These are phyloP conservation scores for Lithobates pipiens DNA, from an alignment of 2,797 vertebrate genomes.

Conservation along the genomic window DNA sequence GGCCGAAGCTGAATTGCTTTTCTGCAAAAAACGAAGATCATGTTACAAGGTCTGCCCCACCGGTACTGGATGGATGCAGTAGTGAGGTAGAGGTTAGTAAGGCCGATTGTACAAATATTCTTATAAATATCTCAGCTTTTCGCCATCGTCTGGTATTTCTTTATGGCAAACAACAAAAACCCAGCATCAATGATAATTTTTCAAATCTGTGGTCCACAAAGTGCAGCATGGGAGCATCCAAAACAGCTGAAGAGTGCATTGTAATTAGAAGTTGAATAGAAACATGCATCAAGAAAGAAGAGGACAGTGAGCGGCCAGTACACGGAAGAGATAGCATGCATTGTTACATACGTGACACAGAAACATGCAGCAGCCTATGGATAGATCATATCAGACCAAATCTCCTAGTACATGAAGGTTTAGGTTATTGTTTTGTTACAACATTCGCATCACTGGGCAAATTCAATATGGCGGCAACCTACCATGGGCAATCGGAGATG, in stretches of 20 bases:
- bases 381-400: not conserved
- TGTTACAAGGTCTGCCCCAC: slow-evolving; percentile 62
- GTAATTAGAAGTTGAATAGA: not conserved
- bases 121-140: too few species aligned
- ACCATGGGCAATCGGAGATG: too few species aligned
- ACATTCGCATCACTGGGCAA: too few species aligned
- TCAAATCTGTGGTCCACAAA: not conserved
- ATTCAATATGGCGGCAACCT: too few species aligned
- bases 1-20: slow-evolving; percentile 76
- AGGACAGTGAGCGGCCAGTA: not conserved
- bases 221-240: not conserved
- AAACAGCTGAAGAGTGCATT: not conserved
- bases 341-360: slow-evolving; percentile 12
- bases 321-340: slow-evolving; percentile 5
- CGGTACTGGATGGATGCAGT: not conserved
- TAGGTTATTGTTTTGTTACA: not conserved
- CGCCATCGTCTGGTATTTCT: not conserved
- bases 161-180: not conserved
- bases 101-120: not conserved
- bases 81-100: not conserved
- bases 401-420: not conserved
- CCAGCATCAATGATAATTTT: too few species aligned
- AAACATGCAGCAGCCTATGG: not conserved
- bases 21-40: slow-evolving; percentile 80
- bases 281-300: not conserved